Conservation (phyloP, 2,888 invertebrate genomes). For the Polyploca ridens region DNA sequence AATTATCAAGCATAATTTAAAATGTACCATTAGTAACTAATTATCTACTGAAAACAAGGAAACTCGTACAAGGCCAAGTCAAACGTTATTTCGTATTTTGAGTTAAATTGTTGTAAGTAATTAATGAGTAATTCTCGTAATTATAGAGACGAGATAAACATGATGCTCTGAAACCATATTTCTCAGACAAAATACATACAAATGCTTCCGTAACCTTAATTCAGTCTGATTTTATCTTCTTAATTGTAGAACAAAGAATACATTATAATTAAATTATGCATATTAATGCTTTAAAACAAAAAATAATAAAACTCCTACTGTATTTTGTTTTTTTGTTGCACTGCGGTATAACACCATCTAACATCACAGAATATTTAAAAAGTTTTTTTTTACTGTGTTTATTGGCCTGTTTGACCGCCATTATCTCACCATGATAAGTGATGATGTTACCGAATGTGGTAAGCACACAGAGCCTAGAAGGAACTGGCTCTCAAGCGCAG, state of each 20-base stretch:
- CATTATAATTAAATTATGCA: conserved; percentile 1
- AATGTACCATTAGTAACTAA: conserved; percentile 15
- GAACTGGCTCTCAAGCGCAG: too few species aligned
- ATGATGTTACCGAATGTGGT: too few species aligned
- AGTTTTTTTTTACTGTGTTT: too few species aligned
- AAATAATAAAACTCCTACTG: neutral
- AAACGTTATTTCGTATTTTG: conserved; percentile 16
- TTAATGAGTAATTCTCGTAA: conserved; percentile 6
- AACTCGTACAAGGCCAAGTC: conserved; percentile 37
- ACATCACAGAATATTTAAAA: too few species aligned
- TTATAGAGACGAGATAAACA: neutral
- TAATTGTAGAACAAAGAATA: neutral
- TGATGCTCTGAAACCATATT: neutral
- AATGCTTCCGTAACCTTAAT: conserved; percentile 2
- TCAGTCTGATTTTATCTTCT: neutral
- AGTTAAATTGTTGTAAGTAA: conserved; percentile 10
- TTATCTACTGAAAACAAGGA: conserved; percentile 15
- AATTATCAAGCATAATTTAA: neutral
- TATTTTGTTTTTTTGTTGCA: neutral
- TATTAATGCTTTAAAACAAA: neutral
- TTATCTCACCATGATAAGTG: too few species aligned
- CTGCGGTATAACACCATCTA: too few species aligned
- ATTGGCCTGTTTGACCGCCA: too few species aligned
- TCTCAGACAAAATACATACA: neutral
- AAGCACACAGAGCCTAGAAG: too few species aligned